Base-by-base conservation (phyloP, 2,888 invertebrate species). In the Himalopsyche anomala region DNA sequence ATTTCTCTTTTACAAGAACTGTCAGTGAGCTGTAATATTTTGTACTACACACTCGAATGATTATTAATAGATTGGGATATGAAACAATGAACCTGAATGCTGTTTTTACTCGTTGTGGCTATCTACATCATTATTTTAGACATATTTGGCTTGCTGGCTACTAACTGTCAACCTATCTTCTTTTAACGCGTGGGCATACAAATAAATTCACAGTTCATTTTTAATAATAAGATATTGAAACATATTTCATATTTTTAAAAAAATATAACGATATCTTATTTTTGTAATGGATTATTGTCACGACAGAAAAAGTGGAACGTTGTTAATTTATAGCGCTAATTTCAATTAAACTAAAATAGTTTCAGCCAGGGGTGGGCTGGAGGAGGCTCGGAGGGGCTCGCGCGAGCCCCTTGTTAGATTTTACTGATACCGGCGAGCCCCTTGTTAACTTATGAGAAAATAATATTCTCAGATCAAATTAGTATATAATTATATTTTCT, bases 131-230 rank as follows among this genome's bases (percentile, higher is more conserved):
- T 62, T 62, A 62, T 19, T 19, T 62, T 62, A 62, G 62, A 62
- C 62, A 62, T 62, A 62, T 19, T 62, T 62, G 62, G 28, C 62
- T 62, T 19, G n/a, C 3, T 8, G 62, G 62, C 19, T 62, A 62
- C 62, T 62, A 62, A 62, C 62, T 62, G 62, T 62, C 62, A 62
- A 62, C 19, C 51, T 15, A 51, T 62, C 19, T 62, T 62, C 62
- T 19, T 19, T 62, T 8, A 3, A 6, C 19, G 62, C 62, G 62
- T 62, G 62, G 62, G 62, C 19, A 62, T 19, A 62, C 5, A 62
- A 62, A 62, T 62, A 12, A 12, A 19, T 62, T 19, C 11, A 62
- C 28, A 28, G 62, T 62, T 62, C n/a, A 62, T 62, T 62, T 62
- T 62, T 62, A 62, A 62, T 62, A 19, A 9, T 28, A 62, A 62